Evolutionary conservation across 2,888 invertebrate species (phyloP).

Genomic region (Clivina fossor): DNA sequence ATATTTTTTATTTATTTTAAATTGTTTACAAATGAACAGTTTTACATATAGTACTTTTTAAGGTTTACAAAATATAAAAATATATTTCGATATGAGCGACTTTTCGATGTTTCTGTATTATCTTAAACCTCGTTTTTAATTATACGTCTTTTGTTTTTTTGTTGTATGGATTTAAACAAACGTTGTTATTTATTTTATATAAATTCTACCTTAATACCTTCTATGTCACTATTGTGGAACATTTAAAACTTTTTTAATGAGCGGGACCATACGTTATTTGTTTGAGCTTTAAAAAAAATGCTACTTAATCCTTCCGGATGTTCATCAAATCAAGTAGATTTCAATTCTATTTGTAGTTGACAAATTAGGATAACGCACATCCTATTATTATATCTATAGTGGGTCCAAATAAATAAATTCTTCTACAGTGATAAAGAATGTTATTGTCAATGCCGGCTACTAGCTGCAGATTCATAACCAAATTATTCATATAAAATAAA

Average conservation of each 20-base stretch:
- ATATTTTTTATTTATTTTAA: no score
- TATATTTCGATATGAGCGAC: no score
- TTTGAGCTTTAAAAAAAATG: slow-evolving; percentile 33
- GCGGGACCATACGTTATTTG: slow-evolving; percentile 32
- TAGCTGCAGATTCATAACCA: neutral
- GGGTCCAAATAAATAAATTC: slow-evolving; percentile 30
- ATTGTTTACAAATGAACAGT: no score
- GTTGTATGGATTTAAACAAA: slow-evolving; percentile 17
- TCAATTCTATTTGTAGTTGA: slow-evolving; percentile 21
- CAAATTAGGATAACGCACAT: slow-evolving; percentile 29
- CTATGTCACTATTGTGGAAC: slow-evolving; percentile 31
- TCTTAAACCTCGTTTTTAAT: slow-evolving; percentile 7
- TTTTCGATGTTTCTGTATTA: no score
- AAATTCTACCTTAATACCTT: slow-evolving; percentile 20
- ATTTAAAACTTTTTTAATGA: slow-evolving; percentile 25
- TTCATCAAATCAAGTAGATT: slow-evolving; percentile 13
- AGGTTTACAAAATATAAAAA: no score
- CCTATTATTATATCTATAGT: slow-evolving; percentile 30
- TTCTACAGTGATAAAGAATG: slow-evolving; percentile 29
- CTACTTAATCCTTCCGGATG: slow-evolving; percentile 23
- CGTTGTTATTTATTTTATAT: slow-evolving; percentile 20
- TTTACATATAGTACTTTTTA: no score
- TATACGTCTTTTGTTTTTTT: slow-evolving; percentile 15
- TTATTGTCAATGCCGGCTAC: neutral
- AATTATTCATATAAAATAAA: slow-evolving; percentile 2